Evolutionary conservation across 2,113 vertebrate species (phyloP).

Genomic region (Nipponia nippon): DNA sequence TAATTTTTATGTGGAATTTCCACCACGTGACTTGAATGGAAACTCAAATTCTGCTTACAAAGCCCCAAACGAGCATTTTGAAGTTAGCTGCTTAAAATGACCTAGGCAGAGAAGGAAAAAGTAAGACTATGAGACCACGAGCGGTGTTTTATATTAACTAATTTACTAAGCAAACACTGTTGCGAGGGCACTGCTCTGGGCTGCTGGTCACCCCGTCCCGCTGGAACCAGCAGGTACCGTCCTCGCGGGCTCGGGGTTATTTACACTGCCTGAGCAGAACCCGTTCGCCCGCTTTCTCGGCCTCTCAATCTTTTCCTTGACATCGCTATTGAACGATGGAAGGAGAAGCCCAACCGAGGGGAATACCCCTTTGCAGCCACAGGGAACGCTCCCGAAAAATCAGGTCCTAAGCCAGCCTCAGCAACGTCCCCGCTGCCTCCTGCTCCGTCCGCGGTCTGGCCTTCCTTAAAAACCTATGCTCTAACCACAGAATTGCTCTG

Average conservation of each 20-base stretch:
- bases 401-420: neutral
- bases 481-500: neutral
- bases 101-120: neutral
- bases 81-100: neutral
- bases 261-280: neutral
- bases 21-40: neutral
- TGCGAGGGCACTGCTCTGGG: neutral
- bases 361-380: neutral
- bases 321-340: accelerated
- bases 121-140: neutral
- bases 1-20: neutral
- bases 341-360: neutral
- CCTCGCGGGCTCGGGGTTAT: neutral
- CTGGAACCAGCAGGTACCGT: accelerated
- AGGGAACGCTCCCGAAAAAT: neutral
- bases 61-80: neutral
- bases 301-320: neutral
- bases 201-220: neutral
- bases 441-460: neutral
- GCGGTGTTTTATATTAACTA: neutral
- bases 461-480: neutral
- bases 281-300: accelerated
- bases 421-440: neutral
- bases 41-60: neutral
- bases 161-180: neutral